phyloP scores from a whole-genome alignment of 2,113 vertebrate species.

The Lanius ludovicianus region DNA sequence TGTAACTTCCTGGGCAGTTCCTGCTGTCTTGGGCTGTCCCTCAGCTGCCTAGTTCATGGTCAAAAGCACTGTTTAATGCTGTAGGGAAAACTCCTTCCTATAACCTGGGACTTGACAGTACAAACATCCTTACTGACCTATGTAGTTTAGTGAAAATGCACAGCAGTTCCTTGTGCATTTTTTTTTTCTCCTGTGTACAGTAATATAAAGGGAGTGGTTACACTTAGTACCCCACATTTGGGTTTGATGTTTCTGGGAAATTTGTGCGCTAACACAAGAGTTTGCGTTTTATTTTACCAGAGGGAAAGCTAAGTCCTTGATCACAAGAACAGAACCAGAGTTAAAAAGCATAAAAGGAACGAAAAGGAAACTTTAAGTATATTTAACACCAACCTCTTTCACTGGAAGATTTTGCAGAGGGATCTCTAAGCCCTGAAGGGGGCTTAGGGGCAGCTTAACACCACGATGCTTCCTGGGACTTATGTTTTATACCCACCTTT shows the following conservation, averaged over 20 bases:
- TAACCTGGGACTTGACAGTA: not conserved
- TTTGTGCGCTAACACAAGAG: not conserved
- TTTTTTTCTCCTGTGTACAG: not conserved
- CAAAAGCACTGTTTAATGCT: not conserved
- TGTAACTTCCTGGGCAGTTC: not conserved
- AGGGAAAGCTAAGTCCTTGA: not conserved
- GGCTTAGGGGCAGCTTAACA: not conserved
- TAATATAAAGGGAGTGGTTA: not conserved
- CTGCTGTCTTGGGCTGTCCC: not conserved
- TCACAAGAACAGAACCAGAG: not conserved
- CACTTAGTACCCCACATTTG: not conserved
- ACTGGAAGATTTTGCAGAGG: not conserved
- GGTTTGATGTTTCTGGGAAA: not conserved
- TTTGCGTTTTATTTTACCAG: not conserved
- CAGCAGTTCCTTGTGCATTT: not conserved
- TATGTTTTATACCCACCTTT: not conserved
- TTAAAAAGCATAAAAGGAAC: not conserved
- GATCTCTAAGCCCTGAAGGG: not conserved
- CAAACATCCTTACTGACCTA: not conserved
- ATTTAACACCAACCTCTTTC: not conserved
- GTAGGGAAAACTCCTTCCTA: not conserved
- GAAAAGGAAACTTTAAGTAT: not conserved
- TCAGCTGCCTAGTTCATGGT: not conserved
- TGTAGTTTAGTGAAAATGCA: not conserved
- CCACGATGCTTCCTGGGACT: rapidly evolving